Percentiles rank a stretch among this genome's conserved stretches.
Evolutionary conservation across 2,797 vertebrate species (phyloP).

Genomic region (Urosaurus nigricauda): DNA sequence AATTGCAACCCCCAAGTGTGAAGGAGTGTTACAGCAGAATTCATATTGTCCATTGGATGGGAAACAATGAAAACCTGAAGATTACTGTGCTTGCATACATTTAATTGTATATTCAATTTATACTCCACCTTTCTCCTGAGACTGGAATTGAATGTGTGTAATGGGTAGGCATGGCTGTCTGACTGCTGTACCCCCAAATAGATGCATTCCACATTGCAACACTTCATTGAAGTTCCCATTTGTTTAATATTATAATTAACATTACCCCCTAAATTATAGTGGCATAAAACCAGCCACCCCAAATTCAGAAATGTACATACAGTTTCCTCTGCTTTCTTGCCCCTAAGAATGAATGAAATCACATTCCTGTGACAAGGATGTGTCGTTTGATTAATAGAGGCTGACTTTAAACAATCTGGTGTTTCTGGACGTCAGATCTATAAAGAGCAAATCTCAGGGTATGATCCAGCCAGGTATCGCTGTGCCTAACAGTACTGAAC

Average conservation of each 20-base stretch:
- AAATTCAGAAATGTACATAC: slow-evolving; percentile 22
- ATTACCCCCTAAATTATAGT: background rate
- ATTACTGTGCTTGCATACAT: background rate
- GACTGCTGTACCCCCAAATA: background rate
- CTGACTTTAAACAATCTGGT: slow-evolving; percentile 55
- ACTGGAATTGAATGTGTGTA: background rate
- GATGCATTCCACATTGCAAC: background rate
- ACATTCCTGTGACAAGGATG: slow-evolving; percentile 42
- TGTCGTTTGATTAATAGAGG: slow-evolving; percentile 38
- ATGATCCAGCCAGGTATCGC: slow-evolving; percentile 57
- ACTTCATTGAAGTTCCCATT: background rate
- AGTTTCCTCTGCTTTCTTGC: slow-evolving; percentile 44
- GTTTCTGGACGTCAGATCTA: slow-evolving; percentile 51
- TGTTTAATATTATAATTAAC: background rate
- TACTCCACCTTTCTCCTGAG: background rate
- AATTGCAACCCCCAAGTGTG: too few species aligned
- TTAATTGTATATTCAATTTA: too few species aligned
- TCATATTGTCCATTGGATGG: background rate
- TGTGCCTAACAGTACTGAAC: slow-evolving; percentile 53
- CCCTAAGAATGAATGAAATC: slow-evolving; percentile 39
- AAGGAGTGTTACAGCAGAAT: background rate
- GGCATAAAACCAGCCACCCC: background rate
- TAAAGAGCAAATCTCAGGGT: slow-evolving; percentile 56
- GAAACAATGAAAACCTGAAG: background rate
- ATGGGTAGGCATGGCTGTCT: background rate